Base-by-base conservation (phyloP, 2,888 invertebrate genomes). In the Diogma glabrata region DNA sequence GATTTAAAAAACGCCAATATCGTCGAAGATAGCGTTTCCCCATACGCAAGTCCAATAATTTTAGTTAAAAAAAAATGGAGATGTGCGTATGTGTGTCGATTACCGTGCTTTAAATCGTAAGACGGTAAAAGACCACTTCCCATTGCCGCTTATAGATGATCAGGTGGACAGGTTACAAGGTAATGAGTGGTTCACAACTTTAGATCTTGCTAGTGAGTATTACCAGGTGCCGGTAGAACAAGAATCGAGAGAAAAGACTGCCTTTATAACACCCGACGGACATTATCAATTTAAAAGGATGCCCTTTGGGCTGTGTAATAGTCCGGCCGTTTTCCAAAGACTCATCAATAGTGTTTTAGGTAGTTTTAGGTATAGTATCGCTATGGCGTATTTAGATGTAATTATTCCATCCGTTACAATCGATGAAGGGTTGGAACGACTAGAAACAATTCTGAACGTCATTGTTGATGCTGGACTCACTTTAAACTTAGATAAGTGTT, bases 151-250 rank as follows among this genome's bases (percentile, higher is more conserved):
- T 6, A 33, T 33, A n/a, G 33, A 33, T 12, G 33, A 33, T 33
- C 33, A 33, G 12, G 16, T 33, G 14, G 54, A 58, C 16, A 9
- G 45, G 1, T 26, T 61, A n/a, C 19, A 43, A 2, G 53, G 53
- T n/a, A 51, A 52, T 9, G 49, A 49, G 16, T 50, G 51, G 43
- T 61, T 56, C 28, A 51, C 59, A 5, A 47, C 52, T 2, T 45
- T 61, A 3, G 60, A 61, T 49, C 24, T 58, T 19, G 52, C 51
- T 5, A 33, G 38, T 2, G 62, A 59, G 1, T 54, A 57, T 55
- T 53, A 50, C 19, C 61, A 60, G 43, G 58, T 62, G 10, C 58
- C 57, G 6, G 53, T 65, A 22, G 51, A 43, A 52, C 53, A 53
- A 45, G 9, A 46, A 0, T 57, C 59, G 46, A 53, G 57, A 3